Base-by-base conservation (phyloP, 1,140 invertebrate genomes). In the Leptonema lineaticorne region DNA sequence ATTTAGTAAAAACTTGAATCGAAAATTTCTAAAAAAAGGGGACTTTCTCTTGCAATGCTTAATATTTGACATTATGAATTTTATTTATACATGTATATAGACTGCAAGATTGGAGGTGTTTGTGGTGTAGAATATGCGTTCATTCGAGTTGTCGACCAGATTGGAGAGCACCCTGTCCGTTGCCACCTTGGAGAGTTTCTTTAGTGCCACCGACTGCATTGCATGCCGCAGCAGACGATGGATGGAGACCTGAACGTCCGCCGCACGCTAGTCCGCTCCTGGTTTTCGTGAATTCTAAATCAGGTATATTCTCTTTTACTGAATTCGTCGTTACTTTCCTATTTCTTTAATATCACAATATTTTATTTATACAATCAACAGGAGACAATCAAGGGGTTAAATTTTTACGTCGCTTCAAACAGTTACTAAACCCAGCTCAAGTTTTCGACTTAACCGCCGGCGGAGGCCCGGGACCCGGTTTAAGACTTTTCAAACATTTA, bases 351-450 rank as follows among this genome's bases (percentile, higher is more conserved):
- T 33, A 33, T 33, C 11, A 33, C 8, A 62, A 28, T 58, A 64
- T 33, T 48, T 0, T 69, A 18, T 78, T 67, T 9, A 24, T 67
- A 29, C 16, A 5, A 24, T 41, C 41, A 33, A 16, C 74, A 82
- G 96, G 96, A 73, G 96, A 98, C 84, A 97, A 97, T 83, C 94
- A 96, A 84, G 96, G 94, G 68, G 89, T 97, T n/a, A 96, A 96
- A 81, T 97, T 98, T 84, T 86, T 98, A 45, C 85, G 95, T 67
- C 87, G 95, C 68, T 97, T 98, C 80, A 97, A 96, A 78, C 96
- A 98, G 79, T 86, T 98, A 50, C 83, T 98, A 29, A 98, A 98
- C 84, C 96, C 96, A 9, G 95, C 95, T 67, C 96, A 98, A 85
- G 95, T 98, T 37, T 98, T 98, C 83, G 96, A 98, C 86, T 88